Evolutionary conservation across 2,888 invertebrate species (phyloP).

Genomic region (Drosophila flavopinicola): DNA sequence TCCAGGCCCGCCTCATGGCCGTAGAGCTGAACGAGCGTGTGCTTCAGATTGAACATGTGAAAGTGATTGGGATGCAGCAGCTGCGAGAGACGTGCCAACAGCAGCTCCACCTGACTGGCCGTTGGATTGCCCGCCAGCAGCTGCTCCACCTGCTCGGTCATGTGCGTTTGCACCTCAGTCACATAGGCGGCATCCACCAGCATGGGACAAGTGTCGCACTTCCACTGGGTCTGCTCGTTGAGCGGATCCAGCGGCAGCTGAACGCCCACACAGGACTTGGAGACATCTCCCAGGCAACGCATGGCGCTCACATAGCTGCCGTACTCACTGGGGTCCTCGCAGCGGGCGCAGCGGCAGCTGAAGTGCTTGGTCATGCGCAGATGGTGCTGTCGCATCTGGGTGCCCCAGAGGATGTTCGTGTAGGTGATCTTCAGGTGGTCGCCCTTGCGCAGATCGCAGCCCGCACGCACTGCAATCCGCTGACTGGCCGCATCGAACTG

Average conservation of each 20-base stretch:
- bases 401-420: conserved; percentile 95
- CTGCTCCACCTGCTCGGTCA: conserved; percentile 91
- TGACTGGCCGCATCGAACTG: conserved; percentile 86
- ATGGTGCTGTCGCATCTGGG: conserved; percentile 91
- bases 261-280: conserved; percentile 87
- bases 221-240: conserved; percentile 90
- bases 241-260: conserved; percentile 90
- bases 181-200: conserved; percentile 86
- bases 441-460: conserved; percentile 88
- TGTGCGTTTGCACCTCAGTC: conserved; percentile 87
- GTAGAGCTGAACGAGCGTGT: conserved; percentile 92
- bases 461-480: conserved; percentile 88
- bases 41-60: conserved; percentile 91
- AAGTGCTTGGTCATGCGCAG: conserved; percentile 92
- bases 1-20: conserved; percentile 88
- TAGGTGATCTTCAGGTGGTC: conserved; percentile 93
- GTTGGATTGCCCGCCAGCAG: conserved; percentile 86
- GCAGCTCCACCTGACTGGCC: conserved; percentile 87
- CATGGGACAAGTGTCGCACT: conserved; percentile 89
- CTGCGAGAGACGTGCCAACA: conserved; percentile 88
- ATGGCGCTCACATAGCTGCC: conserved; percentile 87
- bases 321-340: conserved; percentile 92
- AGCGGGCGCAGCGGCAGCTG: conserved; percentile 89
- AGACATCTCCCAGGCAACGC: conserved; percentile 85
- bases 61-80: conserved; percentile 94